Conservation (phyloP, 2,113 vertebrate species). For the Myanophis thanlyinensis region DNA sequence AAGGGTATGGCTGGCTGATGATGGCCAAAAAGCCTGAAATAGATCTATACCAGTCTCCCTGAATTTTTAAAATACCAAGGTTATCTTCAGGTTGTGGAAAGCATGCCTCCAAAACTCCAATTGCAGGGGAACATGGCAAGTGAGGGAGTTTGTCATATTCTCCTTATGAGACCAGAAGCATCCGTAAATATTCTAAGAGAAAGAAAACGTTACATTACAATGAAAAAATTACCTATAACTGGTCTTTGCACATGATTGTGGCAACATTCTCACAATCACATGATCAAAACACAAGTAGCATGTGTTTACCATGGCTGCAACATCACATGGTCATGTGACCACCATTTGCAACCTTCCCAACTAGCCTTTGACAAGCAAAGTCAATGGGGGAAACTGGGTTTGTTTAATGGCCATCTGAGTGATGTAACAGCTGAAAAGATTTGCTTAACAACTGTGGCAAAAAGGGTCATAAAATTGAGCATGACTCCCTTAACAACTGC, state of each 20-base stretch:
- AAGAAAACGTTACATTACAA: not conserved
- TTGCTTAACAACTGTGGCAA: not conserved
- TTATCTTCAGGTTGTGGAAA: not conserved
- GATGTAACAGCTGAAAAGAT: not conserved
- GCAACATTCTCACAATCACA: not conserved
- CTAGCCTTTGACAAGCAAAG: not conserved
- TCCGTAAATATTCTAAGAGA: not conserved
- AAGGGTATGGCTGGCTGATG: too few relatives aligned
- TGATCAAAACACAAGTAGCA: not conserved
- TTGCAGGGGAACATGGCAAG: not conserved
- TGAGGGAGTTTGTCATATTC: not conserved
- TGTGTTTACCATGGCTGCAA: not conserved
- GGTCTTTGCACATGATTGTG: not conserved
- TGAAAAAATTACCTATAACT: not conserved
- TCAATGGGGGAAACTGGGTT: not conserved
- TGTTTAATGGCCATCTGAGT: not conserved
- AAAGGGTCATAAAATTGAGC: not conserved
- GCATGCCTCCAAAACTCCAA: not conserved
- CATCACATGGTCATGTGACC: not conserved
- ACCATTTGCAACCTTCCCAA: not conserved
- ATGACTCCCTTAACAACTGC: not conserved
- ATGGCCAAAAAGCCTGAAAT: too few relatives aligned
- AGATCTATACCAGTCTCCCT: too few relatives aligned
- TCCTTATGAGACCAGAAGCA: not conserved
- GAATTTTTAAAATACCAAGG: not conserved